Base-by-base conservation (phyloP, 1,140 invertebrate genomes). In the Drosophila arawakana region DNA sequence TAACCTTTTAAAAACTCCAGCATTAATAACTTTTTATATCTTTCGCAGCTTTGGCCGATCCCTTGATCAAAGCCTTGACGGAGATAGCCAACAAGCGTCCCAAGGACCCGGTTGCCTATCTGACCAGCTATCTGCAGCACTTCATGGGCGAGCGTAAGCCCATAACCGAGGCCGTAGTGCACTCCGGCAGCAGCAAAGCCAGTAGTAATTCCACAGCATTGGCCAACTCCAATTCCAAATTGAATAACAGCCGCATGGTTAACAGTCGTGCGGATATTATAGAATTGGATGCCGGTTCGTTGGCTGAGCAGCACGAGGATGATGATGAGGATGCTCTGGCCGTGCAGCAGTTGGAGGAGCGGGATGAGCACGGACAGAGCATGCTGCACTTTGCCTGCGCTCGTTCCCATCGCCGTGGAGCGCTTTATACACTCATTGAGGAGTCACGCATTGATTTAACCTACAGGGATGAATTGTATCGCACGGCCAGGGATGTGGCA, bases 351-450 rank as follows among this genome's bases (percentile, higher is more conserved):
- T 35, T 90, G 58, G 91, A 92, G 63, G 91, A 92, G 21, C 76
- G 92, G 5, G 97, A 98, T 78, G 97, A 97, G 89, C 96, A 97
- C 75, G 97, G 97, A 0, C 96, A 97, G 91, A 97, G 95, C 49
- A 96, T 97, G 93, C 92, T 98, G n/a, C 97, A 98, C 92, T 97
- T 97, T 92, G 96, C 97, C 2, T 96, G 96, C 0, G 95, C 96
- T 0, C 94, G 96, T 15, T 94, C 96, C 1, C 96, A 97, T 90
- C 94, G 95, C 0, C 94, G 95, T 37, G 96, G 96, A 63, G 96
- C 95, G 0, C 93, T 97, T 6, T 95, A 96, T 81, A 95, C 97
- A 66, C 92, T 97, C 2, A 93, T 98, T 0, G 94, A 96, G 82
- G 96, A 97, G 83, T 94, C 95, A 0, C 95, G 96, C 72, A 94